Percentiles rank a stretch among this genome's conserved stretches.
Conservation (phyloP, 2,113 vertebrate genomes). For the Apodemus speciosus region DNA sequence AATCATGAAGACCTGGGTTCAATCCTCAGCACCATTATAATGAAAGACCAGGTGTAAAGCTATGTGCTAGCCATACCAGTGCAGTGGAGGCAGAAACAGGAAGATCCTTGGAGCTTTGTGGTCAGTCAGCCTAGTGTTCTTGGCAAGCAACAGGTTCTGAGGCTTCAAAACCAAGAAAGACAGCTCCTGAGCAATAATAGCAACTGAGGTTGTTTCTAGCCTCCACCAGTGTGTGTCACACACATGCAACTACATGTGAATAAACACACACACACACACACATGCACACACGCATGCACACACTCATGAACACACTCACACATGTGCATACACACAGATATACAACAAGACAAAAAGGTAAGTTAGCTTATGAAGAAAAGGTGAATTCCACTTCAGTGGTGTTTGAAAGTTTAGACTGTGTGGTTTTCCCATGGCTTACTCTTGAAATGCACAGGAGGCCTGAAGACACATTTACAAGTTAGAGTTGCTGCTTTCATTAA, state of each 20-base stretch:
- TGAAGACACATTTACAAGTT: neutral
- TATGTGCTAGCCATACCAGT: no score
- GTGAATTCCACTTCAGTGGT: neutral
- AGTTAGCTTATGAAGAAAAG: neutral
- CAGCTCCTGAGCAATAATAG: neutral
- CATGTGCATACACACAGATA: no score
- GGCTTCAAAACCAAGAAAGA: neutral
- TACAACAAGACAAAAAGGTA: neutral
- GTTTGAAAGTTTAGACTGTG: neutral
- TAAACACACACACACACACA: no score
- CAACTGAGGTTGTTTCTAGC: neutral
- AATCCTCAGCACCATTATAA: neutral
- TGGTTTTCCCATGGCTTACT: neutral
- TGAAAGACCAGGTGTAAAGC: no score
- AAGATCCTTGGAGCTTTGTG: no score
- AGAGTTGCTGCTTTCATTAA: constrained; percentile 1
- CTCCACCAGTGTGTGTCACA: neutral
- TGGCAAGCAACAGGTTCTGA: no score
- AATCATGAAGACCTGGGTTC: neutral
- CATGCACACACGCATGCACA: neutral
- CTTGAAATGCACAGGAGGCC: constrained; percentile 41
- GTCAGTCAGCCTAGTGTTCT: no score
- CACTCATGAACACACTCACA: no score
- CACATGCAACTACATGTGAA: no score
- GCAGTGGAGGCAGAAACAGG: no score